Percentiles rank a stretch among this genome's conserved stretches.
Conservation (phyloP, 23 tunicate genomes). For the Ciona savignyi region DNA sequence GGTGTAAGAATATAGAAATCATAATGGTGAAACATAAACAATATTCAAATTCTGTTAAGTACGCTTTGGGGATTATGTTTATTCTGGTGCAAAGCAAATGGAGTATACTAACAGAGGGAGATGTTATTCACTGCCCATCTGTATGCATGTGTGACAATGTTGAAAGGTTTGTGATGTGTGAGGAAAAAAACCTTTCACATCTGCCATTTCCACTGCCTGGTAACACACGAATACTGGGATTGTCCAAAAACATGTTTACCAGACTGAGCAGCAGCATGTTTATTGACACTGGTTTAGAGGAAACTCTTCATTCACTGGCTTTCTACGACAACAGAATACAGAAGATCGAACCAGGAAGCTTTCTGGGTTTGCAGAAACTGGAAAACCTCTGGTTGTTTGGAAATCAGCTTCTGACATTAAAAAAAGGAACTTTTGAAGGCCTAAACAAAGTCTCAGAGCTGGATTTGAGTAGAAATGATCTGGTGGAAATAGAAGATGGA, state of each 20-base stretch:
- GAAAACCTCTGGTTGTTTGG: slow-evolving; percentile 36
- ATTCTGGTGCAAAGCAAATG: not conserved
- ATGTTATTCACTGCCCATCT: slow-evolving; percentile 4
- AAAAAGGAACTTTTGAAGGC: slow-evolving; percentile 19
- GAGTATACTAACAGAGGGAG: not conserved
- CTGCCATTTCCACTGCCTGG: slow-evolving; percentile 19
- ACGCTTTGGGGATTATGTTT: too few relatives aligned
- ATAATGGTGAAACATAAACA: too few relatives aligned
- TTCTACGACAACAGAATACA: slow-evolving; percentile 27
- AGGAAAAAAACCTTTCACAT: slow-evolving; percentile 17
- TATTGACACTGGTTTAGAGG: not conserved
- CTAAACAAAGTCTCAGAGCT: slow-evolving; percentile 6
- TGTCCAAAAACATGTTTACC: slow-evolving; percentile 28
- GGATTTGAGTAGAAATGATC: slow-evolving; percentile 18
- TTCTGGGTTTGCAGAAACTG: slow-evolving; percentile 4
- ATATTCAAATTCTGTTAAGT: too few relatives aligned
- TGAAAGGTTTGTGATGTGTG: slow-evolving; percentile 24
- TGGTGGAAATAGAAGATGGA: slow-evolving; percentile 9
- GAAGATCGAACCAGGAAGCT: slow-evolving; percentile 11
- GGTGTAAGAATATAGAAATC: too few relatives aligned
- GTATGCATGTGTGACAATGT: slow-evolving; percentile 13
- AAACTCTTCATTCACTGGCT: slow-evolving; percentile 11
- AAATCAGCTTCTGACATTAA: slow-evolving; percentile 5
- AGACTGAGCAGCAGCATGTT: slow-evolving; percentile 14
- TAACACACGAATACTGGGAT: slow-evolving; percentile 24